phyloP scores from a whole-genome alignment of 2,113 vertebrate genomes.

The Mustela nigripes region DNA sequence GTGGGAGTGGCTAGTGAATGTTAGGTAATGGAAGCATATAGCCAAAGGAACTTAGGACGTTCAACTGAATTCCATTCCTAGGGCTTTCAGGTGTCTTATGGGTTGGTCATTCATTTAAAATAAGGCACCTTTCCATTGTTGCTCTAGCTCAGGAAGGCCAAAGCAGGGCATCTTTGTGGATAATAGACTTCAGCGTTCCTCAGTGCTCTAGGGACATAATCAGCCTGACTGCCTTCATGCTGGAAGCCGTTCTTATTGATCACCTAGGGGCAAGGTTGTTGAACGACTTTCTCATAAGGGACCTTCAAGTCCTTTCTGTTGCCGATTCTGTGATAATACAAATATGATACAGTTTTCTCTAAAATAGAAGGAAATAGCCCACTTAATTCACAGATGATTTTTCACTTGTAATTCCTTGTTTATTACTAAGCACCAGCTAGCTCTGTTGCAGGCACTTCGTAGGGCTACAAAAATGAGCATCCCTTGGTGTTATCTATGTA shows the following conservation, averaged over 20 bases:
- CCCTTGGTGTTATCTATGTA: neutral
- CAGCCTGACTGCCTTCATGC: neutral
- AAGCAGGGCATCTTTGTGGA: neutral
- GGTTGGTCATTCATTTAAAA: neutral
- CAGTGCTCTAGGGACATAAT: neutral
- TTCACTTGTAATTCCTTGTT: neutral
- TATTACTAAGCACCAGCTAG: neutral
- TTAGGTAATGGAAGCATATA: neutral
- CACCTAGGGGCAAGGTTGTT: neutral
- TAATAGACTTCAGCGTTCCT: neutral
- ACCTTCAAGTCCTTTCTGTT: neutral
- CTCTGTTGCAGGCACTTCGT: neutral
- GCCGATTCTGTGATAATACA: neutral
- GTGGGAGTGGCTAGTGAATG: neutral
- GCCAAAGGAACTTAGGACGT: neutral
- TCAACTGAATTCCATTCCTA: neutral
- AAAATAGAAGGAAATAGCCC: neutral
- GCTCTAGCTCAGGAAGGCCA: neutral
- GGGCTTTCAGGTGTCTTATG: neutral
- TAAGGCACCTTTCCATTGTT: neutral
- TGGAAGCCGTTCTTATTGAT: neutral
- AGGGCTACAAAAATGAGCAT: neutral
- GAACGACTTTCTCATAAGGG: neutral
- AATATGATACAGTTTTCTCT: neutral
- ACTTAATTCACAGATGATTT: neutral